These are phyloP conservation scores for Eclectus roratus DNA, from an alignment of 2,113 vertebrate species.

Conservation along the genomic window DNA sequence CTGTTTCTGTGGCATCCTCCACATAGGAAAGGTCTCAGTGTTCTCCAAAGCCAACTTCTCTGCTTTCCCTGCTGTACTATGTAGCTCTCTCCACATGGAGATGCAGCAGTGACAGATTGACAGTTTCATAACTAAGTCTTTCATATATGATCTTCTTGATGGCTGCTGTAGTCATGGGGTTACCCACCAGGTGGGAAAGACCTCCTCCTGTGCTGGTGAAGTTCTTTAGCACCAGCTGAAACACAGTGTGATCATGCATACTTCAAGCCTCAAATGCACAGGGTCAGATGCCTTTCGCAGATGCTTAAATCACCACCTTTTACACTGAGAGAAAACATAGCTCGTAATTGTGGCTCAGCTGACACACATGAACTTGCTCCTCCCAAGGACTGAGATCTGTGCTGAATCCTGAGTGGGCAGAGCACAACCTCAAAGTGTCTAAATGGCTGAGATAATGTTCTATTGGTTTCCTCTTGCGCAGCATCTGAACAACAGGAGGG, in stretches of 20 bases:
- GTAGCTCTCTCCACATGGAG: not conserved
- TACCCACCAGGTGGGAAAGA: not conserved
- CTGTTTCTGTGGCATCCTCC: not conserved
- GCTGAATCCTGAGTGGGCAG: not conserved
- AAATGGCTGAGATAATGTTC: not conserved
- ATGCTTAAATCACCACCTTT: not conserved
- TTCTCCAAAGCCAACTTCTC: not conserved
- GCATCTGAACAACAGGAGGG: not conserved
- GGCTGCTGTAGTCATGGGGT: not conserved
- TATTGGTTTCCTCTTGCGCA: not conserved
- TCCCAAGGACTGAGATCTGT: not conserved
- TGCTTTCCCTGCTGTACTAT: not conserved
- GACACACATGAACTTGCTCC: not conserved
- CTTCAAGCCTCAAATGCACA: not conserved
- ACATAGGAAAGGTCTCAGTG: fast-evolving
- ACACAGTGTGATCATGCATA: not conserved
- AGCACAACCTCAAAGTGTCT: not conserved
- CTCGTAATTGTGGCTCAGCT: not conserved
- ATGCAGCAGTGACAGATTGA: not conserved
- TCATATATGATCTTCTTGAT: not conserved
- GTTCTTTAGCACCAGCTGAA: not conserved
- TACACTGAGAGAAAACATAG: not conserved
- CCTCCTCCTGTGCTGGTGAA: not conserved
- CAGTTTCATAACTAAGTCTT: not conserved
- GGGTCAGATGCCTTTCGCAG: not conserved